phyloP scores from a whole-genome alignment of 2,888 invertebrate species.

The Diogma glabrata region DNA sequence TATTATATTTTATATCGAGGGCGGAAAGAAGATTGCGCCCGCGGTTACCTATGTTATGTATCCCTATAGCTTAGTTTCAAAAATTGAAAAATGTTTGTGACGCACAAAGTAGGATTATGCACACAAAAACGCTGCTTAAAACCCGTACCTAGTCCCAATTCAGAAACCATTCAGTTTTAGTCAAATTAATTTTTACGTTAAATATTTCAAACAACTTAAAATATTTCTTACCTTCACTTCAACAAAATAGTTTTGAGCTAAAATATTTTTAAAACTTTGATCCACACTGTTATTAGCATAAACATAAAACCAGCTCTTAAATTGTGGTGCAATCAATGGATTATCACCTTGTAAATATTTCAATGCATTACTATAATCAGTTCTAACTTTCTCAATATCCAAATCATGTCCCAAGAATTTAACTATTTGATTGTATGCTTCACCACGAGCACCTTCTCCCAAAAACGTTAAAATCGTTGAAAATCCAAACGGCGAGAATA shows the following conservation, averaged over 20 bases:
- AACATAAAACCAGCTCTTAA: constrained; percentile 55
- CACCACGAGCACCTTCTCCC: constrained; percentile 49
- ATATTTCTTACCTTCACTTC: constrained; percentile 52
- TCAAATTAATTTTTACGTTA: too few species aligned
- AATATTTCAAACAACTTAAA: too few species aligned
- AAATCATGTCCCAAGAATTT: constrained; percentile 44
- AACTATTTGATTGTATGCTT: constrained; percentile 45
- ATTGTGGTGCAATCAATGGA: constrained; percentile 41
- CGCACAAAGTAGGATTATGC: too few species aligned
- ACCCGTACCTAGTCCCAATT: constrained; percentile 7
- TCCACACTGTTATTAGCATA: constrained; percentile 52
- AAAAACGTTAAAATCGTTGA: constrained; percentile 49
- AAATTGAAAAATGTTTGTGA: too few species aligned
- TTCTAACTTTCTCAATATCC: constrained; percentile 26
- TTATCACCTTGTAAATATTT: constrained; percentile 20
- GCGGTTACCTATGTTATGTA: too few species aligned
- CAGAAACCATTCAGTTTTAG: constrained; percentile 33
- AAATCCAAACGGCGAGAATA: constrained; percentile 53
- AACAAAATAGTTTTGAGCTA: constrained; percentile 47
- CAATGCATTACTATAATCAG: constrained; percentile 12
- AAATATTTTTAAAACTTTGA: constrained; percentile 45
- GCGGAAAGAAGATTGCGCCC: too few species aligned
- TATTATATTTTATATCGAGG: too few species aligned
- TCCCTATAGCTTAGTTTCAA: too few species aligned
- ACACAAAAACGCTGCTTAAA: constrained; percentile 30